Conservation (phyloP, 2,797 vertebrate species). For the Amazonetta brasiliensis region DNA sequence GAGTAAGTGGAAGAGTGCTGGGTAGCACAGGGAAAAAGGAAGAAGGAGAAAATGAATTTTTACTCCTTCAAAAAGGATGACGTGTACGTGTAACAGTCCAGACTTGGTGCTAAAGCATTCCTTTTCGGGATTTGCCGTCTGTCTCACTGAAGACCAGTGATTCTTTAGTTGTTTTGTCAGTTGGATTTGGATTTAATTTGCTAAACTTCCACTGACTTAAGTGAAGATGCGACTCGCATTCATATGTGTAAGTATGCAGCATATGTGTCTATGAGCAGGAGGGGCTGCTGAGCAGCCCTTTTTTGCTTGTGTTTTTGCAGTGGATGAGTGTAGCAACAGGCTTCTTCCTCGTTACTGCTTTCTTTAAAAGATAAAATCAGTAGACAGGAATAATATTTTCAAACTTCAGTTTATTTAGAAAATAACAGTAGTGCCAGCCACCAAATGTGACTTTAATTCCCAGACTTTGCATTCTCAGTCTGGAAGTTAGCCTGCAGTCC, state of each 20-base stretch:
- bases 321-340: not conserved
- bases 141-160: not conserved
- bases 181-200: not conserved
- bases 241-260: fast-evolving
- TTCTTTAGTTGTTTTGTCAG: not conserved
- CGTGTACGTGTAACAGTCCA: not conserved
- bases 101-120: not conserved
- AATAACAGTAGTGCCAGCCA: not conserved
- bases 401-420: slow-evolving; percentile 4
- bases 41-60: not conserved
- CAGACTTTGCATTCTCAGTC: slow-evolving; percentile 31
- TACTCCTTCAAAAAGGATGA: not conserved
- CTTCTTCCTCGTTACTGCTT: not conserved
- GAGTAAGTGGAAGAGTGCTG: not conserved
- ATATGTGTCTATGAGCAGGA: fast-evolving
- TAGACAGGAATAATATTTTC: slow-evolving; percentile 26
- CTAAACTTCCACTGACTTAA: not conserved
- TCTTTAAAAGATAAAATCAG: slow-evolving; percentile 15
- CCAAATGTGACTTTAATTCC: slow-evolving; percentile 28
- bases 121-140: not conserved
- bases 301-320: not conserved
- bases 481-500: slow-evolving; percentile 21
- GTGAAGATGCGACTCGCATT: not conserved
- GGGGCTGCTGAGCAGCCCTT: not conserved
- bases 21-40: not conserved